Conservation (phyloP, 2,797 vertebrate genomes). For the Chloroceryle inda region DNA sequence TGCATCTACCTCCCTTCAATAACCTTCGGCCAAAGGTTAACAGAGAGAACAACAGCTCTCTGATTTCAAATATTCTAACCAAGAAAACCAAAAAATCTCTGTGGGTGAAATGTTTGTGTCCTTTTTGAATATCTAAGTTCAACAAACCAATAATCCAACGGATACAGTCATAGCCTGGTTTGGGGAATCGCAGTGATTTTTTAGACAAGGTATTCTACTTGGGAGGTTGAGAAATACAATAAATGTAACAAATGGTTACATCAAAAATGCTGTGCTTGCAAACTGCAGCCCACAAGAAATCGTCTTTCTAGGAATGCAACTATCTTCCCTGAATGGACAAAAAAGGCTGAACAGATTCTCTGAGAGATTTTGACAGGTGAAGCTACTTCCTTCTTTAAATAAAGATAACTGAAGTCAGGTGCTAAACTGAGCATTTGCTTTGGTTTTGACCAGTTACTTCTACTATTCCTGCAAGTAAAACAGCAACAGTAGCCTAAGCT, state of each 20-base stretch:
- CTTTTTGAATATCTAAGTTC: not conserved
- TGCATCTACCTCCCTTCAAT: not conserved
- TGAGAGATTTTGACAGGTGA: not conserved
- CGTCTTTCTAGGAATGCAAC: conserved; percentile 13
- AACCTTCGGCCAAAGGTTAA: not conserved
- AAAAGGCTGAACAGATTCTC: conserved; percentile 2
- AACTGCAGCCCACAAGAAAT: not conserved
- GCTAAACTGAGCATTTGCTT: not conserved
- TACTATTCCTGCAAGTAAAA: not conserved
- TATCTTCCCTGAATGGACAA: not conserved
- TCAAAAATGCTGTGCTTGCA: conserved; percentile 7
- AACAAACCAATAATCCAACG: not conserved
- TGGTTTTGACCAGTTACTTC: not conserved
- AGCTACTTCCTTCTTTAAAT: not conserved
- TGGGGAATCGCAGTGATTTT: not conserved
- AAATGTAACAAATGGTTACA: not conserved
- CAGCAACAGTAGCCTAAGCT: not conserved
- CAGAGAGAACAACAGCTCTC: not conserved
- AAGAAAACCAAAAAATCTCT: not conserved
- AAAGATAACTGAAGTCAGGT: not conserved
- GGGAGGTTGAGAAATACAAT: not conserved
- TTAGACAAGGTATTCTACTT: conserved; percentile 30
- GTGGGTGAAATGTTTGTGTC: not conserved
- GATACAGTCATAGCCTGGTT: not conserved
- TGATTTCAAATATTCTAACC: not conserved